A percentile compares a stretch with the other conserved stretches of the same genome.
Evolutionary conservation across 2,797 vertebrate species (phyloP).

Genomic region (Amphiprion clarkii): DNA sequence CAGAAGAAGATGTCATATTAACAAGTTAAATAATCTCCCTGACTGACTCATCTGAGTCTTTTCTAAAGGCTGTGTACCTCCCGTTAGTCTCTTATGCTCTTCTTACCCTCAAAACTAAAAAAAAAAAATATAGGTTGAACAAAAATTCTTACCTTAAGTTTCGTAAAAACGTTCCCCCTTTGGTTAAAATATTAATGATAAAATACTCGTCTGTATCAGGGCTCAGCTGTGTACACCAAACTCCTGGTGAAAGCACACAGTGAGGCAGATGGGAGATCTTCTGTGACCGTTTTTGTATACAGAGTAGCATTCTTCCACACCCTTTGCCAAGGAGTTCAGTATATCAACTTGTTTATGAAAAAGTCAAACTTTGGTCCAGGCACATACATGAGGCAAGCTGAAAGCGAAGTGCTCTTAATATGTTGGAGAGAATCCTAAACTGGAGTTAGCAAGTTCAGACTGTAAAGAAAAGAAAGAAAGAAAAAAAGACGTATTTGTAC

Average conservation of each 20-base stretch:
- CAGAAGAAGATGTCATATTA: too few species aligned
- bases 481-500: too few species aligned
- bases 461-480: neutral
- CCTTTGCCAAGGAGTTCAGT: slow-evolving; percentile 29
- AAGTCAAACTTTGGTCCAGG: slow-evolving; percentile 18
- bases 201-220: neutral
- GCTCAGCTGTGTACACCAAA: slow-evolving; percentile 13
- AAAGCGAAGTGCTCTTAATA: neutral
- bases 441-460: neutral
- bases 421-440: neutral
- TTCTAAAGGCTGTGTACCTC: neutral
- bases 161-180: slow-evolving; percentile 16
- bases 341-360: slow-evolving; percentile 75
- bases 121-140: neutral
- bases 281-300: slow-evolving; percentile 62
- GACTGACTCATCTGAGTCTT: neutral
- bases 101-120: neutral
- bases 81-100: neutral
- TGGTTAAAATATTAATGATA: neutral
- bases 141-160: slow-evolving; percentile 57
- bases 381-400: neutral
- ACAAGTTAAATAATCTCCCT: neutral
- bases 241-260: slow-evolving; percentile 9
- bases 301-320: slow-evolving; percentile 72
- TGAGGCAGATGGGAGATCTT: neutral